A percentile compares a stretch with the other conserved stretches of the same genome.
These are phyloP conservation scores for Oceanodroma leucorhoa DNA, from an alignment of 2,797 vertebrate genomes.

Conservation along the genomic window DNA sequence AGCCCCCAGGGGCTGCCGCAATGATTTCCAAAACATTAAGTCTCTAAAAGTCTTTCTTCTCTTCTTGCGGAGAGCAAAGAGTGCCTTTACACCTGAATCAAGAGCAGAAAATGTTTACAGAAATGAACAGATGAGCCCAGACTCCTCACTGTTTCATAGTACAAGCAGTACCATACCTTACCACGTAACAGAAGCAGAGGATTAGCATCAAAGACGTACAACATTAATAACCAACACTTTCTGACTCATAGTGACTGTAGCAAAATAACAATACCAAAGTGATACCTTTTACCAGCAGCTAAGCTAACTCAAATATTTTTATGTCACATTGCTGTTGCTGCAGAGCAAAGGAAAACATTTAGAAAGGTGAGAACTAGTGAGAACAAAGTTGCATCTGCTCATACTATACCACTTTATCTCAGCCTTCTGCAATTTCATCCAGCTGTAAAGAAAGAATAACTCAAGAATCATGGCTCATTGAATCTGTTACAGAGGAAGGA, in stretches of 20 bases:
- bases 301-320: not conserved
- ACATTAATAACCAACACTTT: not conserved
- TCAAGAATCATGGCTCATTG: conserved; percentile 25
- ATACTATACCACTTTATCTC: not conserved
- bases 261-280: not conserved
- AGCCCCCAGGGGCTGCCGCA: not conserved
- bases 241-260: not conserved
- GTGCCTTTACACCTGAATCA: not conserved
- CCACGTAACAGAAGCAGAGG: not conserved
- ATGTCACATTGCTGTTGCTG: not conserved
- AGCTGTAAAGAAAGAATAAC: conserved; percentile 19
- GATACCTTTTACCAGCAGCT: not conserved
- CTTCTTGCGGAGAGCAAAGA: not conserved
- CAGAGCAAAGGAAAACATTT: not conserved
- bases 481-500: not conserved
- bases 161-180: not conserved
- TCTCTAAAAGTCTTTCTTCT: not conserved
- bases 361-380: not conserved
- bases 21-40: not conserved
- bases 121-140: not conserved
- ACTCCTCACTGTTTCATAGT: not conserved
- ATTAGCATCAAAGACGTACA: not conserved
- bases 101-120: not conserved
- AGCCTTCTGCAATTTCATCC: not conserved
- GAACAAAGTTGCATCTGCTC: not conserved